Evolutionary conservation across 1,140 invertebrate genomes (phyloP), one percentile per base, ranked within the genome.

Genomic region (Diorhabda carinulata): DNA sequence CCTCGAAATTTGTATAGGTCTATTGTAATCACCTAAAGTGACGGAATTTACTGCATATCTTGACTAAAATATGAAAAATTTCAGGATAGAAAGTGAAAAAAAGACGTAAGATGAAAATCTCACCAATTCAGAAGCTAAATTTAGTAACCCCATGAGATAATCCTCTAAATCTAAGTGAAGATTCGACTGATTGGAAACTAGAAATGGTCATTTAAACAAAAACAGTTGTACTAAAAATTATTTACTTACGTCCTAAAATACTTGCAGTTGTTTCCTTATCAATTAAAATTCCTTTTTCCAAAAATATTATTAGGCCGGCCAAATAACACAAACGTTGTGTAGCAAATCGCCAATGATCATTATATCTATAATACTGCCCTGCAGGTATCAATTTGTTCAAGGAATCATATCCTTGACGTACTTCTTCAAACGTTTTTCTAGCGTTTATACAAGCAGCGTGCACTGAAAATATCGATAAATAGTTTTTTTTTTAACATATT

Each of bases 81-180:
- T 42, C 7, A 67, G 42, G 9, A 61, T 60, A 2, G 6, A 62
- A 57, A 57, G 3, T 10, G 25, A 25, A 57, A 57, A 57, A 57
- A 57, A 57, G 58, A 60, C 5, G 58, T 9, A 60, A 25, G 57
- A 64, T 64, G 9, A 56, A 59, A 45, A 65, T 82, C 82, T 84
- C 83, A 93, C 91, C 83, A 97, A 81, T 86, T 97, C 95, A 58
- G 90, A 88, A 43, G 92, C 89, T 62, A 97, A 80, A 76, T 90
- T 87, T 40, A 97, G 81, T 5, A 97, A 81, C 3, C 95, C 95
- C 78, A 92, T 87, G 8, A 98, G 82, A 77, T 93, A 97, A 75
- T 97, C 95, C 81, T 98, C 95, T 40, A 97, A 83, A 74, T 97
- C 94, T 68, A 97, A 82, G 79, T 96, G 93, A 77, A 97, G 95